Evolutionary conservation across 2,888 invertebrate genomes (phyloP).

Genomic region (Sinelater perroti): DNA sequence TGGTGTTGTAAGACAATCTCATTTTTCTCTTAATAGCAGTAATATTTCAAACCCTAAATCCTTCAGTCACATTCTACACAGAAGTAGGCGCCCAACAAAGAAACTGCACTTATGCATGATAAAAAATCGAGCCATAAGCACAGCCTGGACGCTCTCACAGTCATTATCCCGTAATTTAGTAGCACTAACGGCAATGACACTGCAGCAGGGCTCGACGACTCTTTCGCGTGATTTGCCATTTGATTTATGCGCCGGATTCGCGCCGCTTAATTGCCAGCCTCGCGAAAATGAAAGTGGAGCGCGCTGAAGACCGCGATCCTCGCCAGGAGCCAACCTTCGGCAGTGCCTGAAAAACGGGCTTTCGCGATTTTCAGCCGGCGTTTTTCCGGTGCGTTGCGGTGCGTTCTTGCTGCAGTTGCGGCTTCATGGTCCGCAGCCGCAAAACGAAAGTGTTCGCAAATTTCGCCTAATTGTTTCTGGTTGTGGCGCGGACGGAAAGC

Average conservation of each 20-base stretch:
- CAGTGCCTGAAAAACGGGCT: background rate
- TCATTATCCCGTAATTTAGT: constrained; percentile 17
- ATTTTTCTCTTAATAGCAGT: too few relatives aligned
- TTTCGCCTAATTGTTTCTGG: constrained; percentile 16
- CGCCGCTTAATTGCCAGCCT: constrained; percentile 3
- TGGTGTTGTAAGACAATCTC: too few relatives aligned
- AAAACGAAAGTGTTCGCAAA: constrained; percentile 16
- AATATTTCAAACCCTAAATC: too few relatives aligned
- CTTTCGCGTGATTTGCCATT: constrained; percentile 21
- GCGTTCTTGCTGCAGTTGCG: background rate
- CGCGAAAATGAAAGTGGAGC: constrained; percentile 18
- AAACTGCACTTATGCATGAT: background rate
- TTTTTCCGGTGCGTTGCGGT: constrained; percentile 5
- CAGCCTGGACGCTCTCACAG: constrained; percentile 8
- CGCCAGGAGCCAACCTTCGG: background rate
- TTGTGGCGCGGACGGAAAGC: constrained; percentile 7
- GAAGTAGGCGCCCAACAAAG: background rate
- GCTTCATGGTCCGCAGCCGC: constrained; percentile 10
- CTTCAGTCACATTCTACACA: too few relatives aligned
- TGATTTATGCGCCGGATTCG: constrained; percentile 16
- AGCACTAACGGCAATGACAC: constrained; percentile 17
- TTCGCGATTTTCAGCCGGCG: background rate
- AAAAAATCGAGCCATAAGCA: background rate
- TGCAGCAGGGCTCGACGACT: constrained; percentile 9
- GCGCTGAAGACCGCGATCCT: background rate